A percentile compares a stretch with the other conserved stretches of the same genome.
phyloP scores from a whole-genome alignment of 2,888 invertebrate species.

The Caenorhabditis parvicauda region DNA sequence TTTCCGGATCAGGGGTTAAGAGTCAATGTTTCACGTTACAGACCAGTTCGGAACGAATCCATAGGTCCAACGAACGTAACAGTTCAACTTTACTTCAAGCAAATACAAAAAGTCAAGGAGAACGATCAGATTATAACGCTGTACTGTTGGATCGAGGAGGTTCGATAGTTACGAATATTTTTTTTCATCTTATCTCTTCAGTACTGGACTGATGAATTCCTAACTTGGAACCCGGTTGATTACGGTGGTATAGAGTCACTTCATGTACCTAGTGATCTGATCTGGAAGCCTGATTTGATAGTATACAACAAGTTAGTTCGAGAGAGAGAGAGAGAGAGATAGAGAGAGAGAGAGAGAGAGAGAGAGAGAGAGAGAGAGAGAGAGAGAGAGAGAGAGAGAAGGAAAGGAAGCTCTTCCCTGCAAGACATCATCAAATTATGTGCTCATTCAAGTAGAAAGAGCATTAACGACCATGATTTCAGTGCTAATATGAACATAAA shows the following conservation, averaged over 20 bases:
- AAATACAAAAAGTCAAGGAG: slow-evolving; percentile 59
- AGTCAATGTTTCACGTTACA: no score
- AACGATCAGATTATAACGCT: slow-evolving; percentile 59
- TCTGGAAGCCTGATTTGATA: slow-evolving; percentile 56
- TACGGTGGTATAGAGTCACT: slow-evolving; percentile 38
- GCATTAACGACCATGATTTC: no score
- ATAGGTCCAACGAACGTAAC: slow-evolving; percentile 58
- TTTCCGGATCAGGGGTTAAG: not conserved
- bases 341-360: no score
- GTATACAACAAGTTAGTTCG: slow-evolving; percentile 57
- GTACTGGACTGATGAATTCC: slow-evolving; percentile 50
- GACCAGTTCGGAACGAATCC: slow-evolving; percentile 40
- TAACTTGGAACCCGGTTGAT: slow-evolving; percentile 43
- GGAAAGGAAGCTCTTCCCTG: no score
- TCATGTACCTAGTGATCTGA: slow-evolving; percentile 45
- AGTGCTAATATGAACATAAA: slow-evolving; percentile 62
- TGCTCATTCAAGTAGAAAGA: no score
- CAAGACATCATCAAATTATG: no score
- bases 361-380: not conserved
- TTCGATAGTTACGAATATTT: slow-evolving; percentile 3
- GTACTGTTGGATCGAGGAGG: slow-evolving; percentile 61
- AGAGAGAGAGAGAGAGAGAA: not conserved
- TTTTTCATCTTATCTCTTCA: slow-evolving; percentile 5
- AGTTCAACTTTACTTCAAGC: slow-evolving; percentile 60
- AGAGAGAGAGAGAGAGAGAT: no score